These are phyloP conservation scores for Timandra comae DNA, from an alignment of 2,888 invertebrate species.

Conservation along the genomic window DNA sequence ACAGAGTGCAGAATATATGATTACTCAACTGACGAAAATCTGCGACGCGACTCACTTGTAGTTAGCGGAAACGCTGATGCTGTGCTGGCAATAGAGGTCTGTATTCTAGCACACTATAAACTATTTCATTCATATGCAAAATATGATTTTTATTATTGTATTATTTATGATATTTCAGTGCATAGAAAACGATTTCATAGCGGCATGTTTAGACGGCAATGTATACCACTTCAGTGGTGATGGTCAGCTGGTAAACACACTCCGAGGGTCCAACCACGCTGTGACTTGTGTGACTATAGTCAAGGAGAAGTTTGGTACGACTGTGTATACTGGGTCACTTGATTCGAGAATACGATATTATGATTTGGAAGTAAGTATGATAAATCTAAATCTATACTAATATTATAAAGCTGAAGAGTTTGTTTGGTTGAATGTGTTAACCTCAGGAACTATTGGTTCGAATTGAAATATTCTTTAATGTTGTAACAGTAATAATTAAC, in stretches of 20 bases:
- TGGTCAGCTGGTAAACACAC: constrained; percentile 71
- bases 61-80: constrained; percentile 63
- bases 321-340: constrained; percentile 79
- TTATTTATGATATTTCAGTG: constrained; percentile 73
- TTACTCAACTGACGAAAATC: constrained; percentile 55
- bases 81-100: constrained; percentile 66
- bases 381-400: too few species aligned
- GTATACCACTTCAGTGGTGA: constrained; percentile 78
- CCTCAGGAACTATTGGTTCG: too few species aligned
- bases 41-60: constrained; percentile 48
- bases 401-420: too few species aligned
- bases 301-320: constrained; percentile 62
- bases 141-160: too few species aligned
- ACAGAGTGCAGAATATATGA: constrained; percentile 61
- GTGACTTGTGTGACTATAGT: constrained; percentile 79
- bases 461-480: too few species aligned
- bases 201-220: constrained; percentile 79
- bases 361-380: constrained; percentile 74
- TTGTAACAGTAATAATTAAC: too few species aligned
- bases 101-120: too few species aligned
- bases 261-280: constrained; percentile 76
- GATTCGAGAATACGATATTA: constrained; percentile 79
- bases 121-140: too few species aligned
- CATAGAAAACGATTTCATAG: constrained; percentile 68
- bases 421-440: too few species aligned